Evolutionary conservation across 2,888 invertebrate genomes (phyloP), one percentile per base, ranked within the genome.

Genomic region (Drosophila infuscata): DNA sequence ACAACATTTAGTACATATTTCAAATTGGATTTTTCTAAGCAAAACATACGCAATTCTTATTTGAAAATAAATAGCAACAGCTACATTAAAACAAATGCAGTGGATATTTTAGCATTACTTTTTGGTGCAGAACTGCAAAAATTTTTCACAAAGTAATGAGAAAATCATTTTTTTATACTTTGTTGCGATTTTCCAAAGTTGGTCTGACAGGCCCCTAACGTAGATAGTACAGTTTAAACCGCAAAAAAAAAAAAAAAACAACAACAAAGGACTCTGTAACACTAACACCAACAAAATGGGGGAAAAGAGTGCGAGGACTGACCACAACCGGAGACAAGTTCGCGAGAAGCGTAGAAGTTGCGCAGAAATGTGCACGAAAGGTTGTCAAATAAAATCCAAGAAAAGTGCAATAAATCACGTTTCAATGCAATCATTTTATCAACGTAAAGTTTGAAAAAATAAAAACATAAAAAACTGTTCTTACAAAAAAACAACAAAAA

Each of bases 321-420:
- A 49, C 60, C 60, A 17, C 61, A 54, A 61, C 35, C 35, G 48
- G 41, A 35, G 70, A 38, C 43, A 54, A 61, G 57, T 48, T 53
- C 46, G 43, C 15, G 12, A 15, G 46, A 25, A 25, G 46, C 67
- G 68, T 11, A 15, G 70, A 63, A 60, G 53, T 60, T 60, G 58
- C 54, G 61, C 64, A 57, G 17, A 56, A 73, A 78, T 60, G 78
- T 72, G 52, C 76, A 76, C 72, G 83, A 81, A 90, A 85, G 76
- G 74, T 83, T 87, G 86, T 90, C 90, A 86, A 86, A 88, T 88
- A 88, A 86, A 87, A 90, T 81, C 78, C 77, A 65, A 75, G 75
- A 68, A 90, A 90, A 87, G 58, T 82, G 88, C 82, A 90, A 88
- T 89, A 89, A 89, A 90, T 89, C 89, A 90, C 89, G 80, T 82